Base-by-base conservation (phyloP, 2,113 vertebrate species). In the Paratilapia polleni region DNA sequence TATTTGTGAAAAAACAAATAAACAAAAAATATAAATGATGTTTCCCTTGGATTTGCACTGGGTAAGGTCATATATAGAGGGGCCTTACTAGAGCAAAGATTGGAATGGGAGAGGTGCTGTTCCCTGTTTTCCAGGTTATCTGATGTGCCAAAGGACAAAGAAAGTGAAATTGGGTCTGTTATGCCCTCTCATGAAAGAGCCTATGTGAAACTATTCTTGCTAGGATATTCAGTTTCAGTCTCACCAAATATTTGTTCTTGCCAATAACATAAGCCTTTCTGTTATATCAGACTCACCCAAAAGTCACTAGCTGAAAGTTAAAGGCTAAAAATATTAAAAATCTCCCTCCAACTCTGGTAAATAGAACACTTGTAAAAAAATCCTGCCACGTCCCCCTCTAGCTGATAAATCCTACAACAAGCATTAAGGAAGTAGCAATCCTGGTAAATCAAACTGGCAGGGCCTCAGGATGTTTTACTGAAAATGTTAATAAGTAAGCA, bases 81-180 rank as follows among this genome's bases (percentile, higher is more conserved):
- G 85, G 82, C 80, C 75, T 63, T 61, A 60, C 22, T 47, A 20
- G 54, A 68, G 63, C 17, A 26, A 54, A 82, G 52, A 52, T 24
- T 17, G 34, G 83, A 77, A 73, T 28, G 78, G 76, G 81, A 84
- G 85, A 85, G 79, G 84, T 11, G 38, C 64, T 12, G 20, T 78
- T 59, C 70, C 63, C 56, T 52, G 19, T 20, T 85, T 87, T 81
- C 60, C 81, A 38, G 57, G 78, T 87, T 84, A 90, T 90, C 88
- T 90, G 82, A 87, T 85, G 74, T 77, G 26, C 77, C 19, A 68
- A 22, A 73, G 76, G 79, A 91, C 85, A 91, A 89, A 90, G 38
- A 57, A 77, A 74, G 31, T 38, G 0, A 83, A 78, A 78, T 43
- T 2, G 2, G 49, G 66, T 75, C 73, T 78, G 38, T 77, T 78